These are phyloP conservation scores for Trachurus trachurus DNA, from an alignment of 2,797 vertebrate species.

Conservation along the genomic window DNA sequence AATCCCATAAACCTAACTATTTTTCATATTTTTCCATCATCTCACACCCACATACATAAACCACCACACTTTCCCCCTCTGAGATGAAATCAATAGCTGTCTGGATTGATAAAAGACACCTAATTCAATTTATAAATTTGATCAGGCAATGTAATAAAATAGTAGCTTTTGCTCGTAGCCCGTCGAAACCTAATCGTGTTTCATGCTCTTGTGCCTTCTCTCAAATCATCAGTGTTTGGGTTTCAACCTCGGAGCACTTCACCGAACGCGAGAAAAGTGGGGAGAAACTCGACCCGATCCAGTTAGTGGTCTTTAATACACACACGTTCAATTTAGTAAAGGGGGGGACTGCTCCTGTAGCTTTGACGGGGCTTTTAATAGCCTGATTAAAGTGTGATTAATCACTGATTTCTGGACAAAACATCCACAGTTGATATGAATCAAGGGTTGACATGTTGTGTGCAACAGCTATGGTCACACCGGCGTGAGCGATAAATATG, in stretches of 20 bases:
- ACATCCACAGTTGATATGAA: constrained; percentile 49
- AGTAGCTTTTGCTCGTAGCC: constrained; percentile 47
- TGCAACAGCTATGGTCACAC: constrained; percentile 58
- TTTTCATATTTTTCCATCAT: constrained; percentile 57
- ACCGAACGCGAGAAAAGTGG: constrained; percentile 30
- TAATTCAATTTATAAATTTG: constrained; percentile 79
- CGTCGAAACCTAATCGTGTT: constrained; percentile 72
- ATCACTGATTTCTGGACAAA: constrained; percentile 62
- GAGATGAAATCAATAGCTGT: constrained; percentile 69
- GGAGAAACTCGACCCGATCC: constrained; percentile 65
- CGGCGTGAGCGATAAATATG: constrained; percentile 73
- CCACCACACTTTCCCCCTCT: constrained; percentile 35
- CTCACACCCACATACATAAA: constrained; percentile 45
- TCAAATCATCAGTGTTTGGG: constrained; percentile 66
- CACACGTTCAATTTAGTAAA: constrained; percentile 26
- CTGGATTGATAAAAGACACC: constrained; percentile 65
- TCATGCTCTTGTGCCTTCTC: constrained; percentile 71
- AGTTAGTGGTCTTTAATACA: constrained; percentile 32
- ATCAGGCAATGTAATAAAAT: constrained; percentile 74
- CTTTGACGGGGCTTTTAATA: constrained; percentile 62
- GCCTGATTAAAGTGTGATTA: constrained; percentile 69
- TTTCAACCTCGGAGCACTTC: constrained; percentile 58
- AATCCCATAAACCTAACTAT: constrained; percentile 44
- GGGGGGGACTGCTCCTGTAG: constrained; percentile 14
- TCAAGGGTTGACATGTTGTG: constrained; percentile 64